These are phyloP conservation scores for Vanessa tameamea DNA, from an alignment of 1,140 invertebrate genomes.

Conservation along the genomic window DNA sequence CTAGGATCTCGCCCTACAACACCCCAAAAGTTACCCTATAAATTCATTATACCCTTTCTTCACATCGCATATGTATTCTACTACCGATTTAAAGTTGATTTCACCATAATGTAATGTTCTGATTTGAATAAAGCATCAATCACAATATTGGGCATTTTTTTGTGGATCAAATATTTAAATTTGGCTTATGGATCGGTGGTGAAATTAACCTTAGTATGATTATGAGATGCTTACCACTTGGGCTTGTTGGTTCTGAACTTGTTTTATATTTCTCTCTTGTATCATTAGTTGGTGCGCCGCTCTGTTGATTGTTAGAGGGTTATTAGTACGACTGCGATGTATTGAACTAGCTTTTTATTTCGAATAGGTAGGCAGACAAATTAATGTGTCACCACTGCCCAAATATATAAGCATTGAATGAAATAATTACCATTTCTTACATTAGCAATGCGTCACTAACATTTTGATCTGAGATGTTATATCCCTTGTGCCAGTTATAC, in stretches of 20 bases:
- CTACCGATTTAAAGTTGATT: slow-evolving; percentile 1
- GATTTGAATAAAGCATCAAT: not conserved
- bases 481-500: no score
- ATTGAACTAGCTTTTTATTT: not conserved
- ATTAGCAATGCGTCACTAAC: no score
- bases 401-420: no score
- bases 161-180: not conserved
- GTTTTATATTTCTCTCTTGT: slow-evolving; percentile 76
- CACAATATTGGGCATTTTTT: not conserved
- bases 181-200: slow-evolving; percentile 14
- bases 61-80: not conserved
- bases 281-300: slow-evolving; percentile 79
- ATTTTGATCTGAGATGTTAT: no score
- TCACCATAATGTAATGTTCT: not conserved
- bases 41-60: slow-evolving; percentile 44
- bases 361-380: not conserved
- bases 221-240: slow-evolving; percentile 69
- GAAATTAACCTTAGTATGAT: slow-evolving; percentile 27
- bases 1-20: slow-evolving; percentile 72
- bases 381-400: no score
- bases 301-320: slow-evolving; percentile 46
- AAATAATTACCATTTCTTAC: no score
- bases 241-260: slow-evolving; percentile 72
- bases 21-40: slow-evolving; percentile 67
- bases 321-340: not conserved